Base-by-base conservation (phyloP, 2,888 invertebrate species). In the Coenonympha glycerion region DNA sequence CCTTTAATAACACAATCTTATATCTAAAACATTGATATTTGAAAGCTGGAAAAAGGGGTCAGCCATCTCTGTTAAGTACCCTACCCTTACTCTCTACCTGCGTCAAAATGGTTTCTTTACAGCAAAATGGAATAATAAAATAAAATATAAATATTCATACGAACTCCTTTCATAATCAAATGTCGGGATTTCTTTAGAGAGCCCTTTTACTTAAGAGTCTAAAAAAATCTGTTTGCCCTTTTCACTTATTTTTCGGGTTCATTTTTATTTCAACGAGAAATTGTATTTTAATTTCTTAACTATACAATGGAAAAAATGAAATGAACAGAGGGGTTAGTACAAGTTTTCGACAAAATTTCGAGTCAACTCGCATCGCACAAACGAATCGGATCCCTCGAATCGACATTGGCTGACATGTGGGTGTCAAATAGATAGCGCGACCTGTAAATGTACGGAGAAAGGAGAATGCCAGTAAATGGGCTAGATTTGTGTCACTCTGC, bases 71-170 rank as follows among this genome's bases (percentile, higher is more conserved):
- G 11, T n/a, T n/a, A n/a, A n/a, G n/a, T 19, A 36, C 19, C 21
- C n/a, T n/a, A n/a, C n/a, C 19, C 2, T 0, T 1, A 36, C 11
- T 21, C 22, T n/a, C 2, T 15, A 24, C 22, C 22, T 6, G 5
- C 9, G 24, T 24, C 15, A 9, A 24, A n/a, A 15, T 24, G 13
- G 4, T 24, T 15, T 24, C 15, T 24, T 15, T 9, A 9, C 4
- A 39, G 15, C 39, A 39, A 21, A 24, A 8, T 39, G 39, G 15
- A 22, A 9, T 24, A 13, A 8, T 15, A 22, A 39, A 39, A 39
- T 39, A 24, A 39, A 39, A 39, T 39, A 39, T 39, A 39, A 39
- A 39, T 39, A 39, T 39, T 39, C 39, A 39, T 24, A 24, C n/a
- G 36, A 39, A 39, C 39, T 24, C 39, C 24, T 24, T 39, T 39